Conservation (phyloP, 2,797 vertebrate species). For the Schizopygopsis pylzovi region DNA sequence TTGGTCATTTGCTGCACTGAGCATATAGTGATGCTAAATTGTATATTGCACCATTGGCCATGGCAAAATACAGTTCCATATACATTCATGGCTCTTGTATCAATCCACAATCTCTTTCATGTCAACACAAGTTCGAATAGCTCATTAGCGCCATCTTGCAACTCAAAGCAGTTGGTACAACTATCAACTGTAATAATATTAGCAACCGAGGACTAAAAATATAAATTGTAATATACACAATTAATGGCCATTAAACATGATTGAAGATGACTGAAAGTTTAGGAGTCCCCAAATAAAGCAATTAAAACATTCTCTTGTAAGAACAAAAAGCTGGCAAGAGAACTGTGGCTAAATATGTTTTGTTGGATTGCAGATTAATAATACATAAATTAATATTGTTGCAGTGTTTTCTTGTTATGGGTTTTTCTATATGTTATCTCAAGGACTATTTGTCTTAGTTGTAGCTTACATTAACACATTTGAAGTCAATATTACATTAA, state of each 20-base stretch:
- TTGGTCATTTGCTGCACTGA: neutral
- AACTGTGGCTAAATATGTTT: neutral
- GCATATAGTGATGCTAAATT: neutral
- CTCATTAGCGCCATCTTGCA: conserved; percentile 15
- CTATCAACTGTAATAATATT: neutral
- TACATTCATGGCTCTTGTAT: neutral
- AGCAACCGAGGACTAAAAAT: neutral
- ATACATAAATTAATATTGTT: neutral
- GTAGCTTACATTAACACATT: neutral
- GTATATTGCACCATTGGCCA: neutral
- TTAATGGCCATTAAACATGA: neutral
- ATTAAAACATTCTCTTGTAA: neutral
- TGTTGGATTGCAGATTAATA: neutral
- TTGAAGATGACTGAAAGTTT: neutral
- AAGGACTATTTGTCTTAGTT: neutral
- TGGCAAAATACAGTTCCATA: neutral
- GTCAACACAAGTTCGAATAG: neutral
- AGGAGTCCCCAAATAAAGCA: neutral
- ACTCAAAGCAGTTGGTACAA: neutral
- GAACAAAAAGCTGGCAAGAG: neutral
- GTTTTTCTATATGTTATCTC: neutral
- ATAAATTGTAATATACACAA: neutral
- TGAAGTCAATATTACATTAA: neutral
- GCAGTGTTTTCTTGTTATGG: neutral
- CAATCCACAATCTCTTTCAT: no score